Evolutionary conservation across 2,888 invertebrate species (phyloP).

Genomic region (Folsomia candida): DNA sequence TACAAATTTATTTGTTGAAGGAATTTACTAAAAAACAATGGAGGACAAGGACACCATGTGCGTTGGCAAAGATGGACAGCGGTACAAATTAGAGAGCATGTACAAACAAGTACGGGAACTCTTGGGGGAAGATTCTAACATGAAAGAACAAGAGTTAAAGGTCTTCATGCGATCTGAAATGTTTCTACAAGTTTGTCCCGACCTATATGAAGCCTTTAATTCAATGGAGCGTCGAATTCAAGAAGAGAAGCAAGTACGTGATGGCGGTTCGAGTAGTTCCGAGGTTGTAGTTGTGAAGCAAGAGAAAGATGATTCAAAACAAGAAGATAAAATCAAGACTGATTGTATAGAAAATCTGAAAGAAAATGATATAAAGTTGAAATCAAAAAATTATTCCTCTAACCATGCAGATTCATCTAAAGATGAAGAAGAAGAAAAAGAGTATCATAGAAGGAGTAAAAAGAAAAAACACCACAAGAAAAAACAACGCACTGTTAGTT

Average conservation of each 20-base stretch:
- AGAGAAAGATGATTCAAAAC: not conserved
- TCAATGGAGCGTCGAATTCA: not conserved
- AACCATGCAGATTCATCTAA: not conserved
- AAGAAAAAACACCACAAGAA: not conserved
- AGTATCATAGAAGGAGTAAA: not conserved
- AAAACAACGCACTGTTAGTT: not conserved
- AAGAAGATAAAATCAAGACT: not conserved
- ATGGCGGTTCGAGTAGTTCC: not conserved
- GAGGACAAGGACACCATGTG: not conserved
- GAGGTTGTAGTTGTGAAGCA: not conserved
- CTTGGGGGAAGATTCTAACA: constrained; percentile 13
- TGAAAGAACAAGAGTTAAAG: constrained; percentile 17
- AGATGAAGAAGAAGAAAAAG: not conserved
- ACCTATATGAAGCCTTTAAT: constrained; percentile 9
- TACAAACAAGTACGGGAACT: constrained; percentile 24
- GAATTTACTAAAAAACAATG: too few species aligned
- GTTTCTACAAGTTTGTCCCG: constrained; percentile 30
- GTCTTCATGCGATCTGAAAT: constrained; percentile 16
- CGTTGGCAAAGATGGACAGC: not conserved
- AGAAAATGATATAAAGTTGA: too few species aligned
- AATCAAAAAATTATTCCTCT: not conserved
- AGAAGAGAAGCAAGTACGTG: not conserved
- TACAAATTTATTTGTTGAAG: too few species aligned
- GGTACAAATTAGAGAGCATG: not conserved
- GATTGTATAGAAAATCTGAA: not conserved